Percentiles rank a stretch among this genome's conserved stretches.
Evolutionary conservation across 2,797 vertebrate species (phyloP).

Genomic region (Eulemur coronatus): DNA sequence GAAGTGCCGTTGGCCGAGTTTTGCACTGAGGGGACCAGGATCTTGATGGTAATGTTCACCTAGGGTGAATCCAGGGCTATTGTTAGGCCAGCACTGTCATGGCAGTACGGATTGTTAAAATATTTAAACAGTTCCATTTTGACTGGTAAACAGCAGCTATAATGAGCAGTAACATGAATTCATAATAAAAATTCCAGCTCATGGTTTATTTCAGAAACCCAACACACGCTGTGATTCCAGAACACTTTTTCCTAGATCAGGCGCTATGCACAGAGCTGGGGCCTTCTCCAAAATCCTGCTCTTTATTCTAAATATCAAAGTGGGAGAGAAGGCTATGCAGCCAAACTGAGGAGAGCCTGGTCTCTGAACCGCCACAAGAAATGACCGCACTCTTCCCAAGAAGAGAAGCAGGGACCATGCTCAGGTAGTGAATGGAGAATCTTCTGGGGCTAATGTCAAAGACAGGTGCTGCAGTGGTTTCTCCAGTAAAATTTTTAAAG

Average conservation of each 20-base stretch:
- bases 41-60: neutral
- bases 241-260: neutral
- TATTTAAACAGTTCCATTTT: neutral
- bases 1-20: neutral
- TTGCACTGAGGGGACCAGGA: neutral
- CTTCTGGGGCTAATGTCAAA: neutral
- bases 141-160: neutral
- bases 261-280: neutral
- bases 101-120: neutral
- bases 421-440: neutral
- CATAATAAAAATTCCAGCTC: conserved; percentile 21
- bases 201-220: neutral
- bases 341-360: neutral
- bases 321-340: neutral
- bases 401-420: neutral
- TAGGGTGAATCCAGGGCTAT: neutral
- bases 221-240: neutral
- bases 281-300: neutral
- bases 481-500: neutral
- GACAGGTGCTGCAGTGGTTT: neutral
- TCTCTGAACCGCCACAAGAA: neutral
- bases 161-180: neutral
- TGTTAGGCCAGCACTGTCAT: neutral
- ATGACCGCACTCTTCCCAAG: neutral
- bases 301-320: neutral